A percentile compares a stretch with the other conserved stretches of the same genome.
Conservation (phyloP, 2,113 vertebrate species). For the Lagenorhynchus albirostris region DNA sequence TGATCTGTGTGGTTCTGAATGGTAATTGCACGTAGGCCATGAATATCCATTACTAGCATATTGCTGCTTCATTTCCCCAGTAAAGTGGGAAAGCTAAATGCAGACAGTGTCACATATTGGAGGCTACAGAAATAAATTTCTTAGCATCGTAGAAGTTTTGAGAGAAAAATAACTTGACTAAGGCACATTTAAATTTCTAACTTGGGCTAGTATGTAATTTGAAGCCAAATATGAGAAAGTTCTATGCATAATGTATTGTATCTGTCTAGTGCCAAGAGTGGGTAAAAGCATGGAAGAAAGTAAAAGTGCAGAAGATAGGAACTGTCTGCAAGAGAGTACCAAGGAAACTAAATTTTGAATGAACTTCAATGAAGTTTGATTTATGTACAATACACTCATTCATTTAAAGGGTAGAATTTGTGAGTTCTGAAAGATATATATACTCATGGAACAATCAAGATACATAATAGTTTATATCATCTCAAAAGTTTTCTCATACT, state of each 20-base stretch:
- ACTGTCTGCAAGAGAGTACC: background rate
- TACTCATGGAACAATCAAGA: background rate
- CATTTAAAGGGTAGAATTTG: background rate
- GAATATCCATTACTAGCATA: conserved; percentile 30
- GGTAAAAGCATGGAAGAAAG: background rate
- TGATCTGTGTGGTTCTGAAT: conserved; percentile 11
- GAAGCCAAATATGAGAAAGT: background rate
- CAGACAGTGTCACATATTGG: conserved; percentile 7
- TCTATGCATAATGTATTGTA: background rate
- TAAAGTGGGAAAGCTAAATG: background rate
- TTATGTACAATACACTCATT: background rate
- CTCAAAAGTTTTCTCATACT: background rate
- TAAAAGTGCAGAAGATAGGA: background rate
- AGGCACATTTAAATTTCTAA: background rate
- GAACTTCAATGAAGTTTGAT: background rate
- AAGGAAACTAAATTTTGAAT: background rate
- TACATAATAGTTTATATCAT: background rate
- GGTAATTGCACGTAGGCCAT: background rate
- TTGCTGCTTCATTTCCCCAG: background rate
- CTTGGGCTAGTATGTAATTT: background rate
- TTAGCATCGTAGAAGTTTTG: conserved; percentile 13
- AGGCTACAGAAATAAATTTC: conserved; percentile 26
- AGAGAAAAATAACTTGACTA: conserved; percentile 38
- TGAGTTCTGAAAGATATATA: background rate
- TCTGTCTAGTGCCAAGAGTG: background rate